These are phyloP conservation scores for Quadroppia sp. DNA, from an alignment of 2,888 invertebrate species.

Conservation along the genomic window DNA sequence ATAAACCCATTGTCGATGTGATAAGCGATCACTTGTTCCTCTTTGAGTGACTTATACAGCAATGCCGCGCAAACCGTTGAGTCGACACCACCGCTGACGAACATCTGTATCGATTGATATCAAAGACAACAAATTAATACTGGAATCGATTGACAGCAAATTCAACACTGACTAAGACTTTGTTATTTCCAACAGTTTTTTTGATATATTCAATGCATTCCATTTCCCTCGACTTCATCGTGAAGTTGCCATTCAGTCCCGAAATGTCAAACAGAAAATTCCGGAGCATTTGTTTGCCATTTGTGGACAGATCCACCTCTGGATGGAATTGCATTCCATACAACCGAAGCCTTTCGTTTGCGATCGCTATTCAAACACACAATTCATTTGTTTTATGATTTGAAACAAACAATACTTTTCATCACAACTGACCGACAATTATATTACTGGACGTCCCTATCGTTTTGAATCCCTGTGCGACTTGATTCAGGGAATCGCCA, in stretches of 20 bases:
- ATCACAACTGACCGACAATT: constrained; percentile 58
- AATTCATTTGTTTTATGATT: constrained; percentile 39
- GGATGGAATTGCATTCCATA: constrained; percentile 99
- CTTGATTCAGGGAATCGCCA: constrained; percentile 89
- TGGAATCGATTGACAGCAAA: background rate
- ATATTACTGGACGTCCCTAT: constrained; percentile 78
- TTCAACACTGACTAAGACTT: constrained; percentile 74
- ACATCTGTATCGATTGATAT: constrained; percentile 44
- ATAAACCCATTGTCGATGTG: constrained; percentile 99
- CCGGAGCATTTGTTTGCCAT: constrained; percentile 83
- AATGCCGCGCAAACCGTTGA: constrained; percentile 99
- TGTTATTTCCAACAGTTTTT: constrained; percentile 80
- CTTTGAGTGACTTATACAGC: constrained; percentile 76
- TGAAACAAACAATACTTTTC: background rate
- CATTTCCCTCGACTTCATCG: constrained; percentile 77
- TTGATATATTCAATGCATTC: constrained; percentile 88
- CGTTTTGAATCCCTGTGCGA: constrained; percentile 80
- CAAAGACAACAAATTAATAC: background rate
- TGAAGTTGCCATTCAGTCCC: constrained; percentile 78
- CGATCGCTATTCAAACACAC: constrained; percentile 62
- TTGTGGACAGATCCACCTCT: constrained; percentile 89
- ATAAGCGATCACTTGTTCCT: constrained; percentile 77
- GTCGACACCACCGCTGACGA: constrained; percentile 97
- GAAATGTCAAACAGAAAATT: constrained; percentile 92
- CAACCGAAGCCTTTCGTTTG: constrained; percentile 79